Percentiles rank a stretch among this genome's conserved stretches.
These are phyloP conservation scores for Rhingia rostrata DNA, from an alignment of 2,888 invertebrate genomes.

Conservation along the genomic window DNA sequence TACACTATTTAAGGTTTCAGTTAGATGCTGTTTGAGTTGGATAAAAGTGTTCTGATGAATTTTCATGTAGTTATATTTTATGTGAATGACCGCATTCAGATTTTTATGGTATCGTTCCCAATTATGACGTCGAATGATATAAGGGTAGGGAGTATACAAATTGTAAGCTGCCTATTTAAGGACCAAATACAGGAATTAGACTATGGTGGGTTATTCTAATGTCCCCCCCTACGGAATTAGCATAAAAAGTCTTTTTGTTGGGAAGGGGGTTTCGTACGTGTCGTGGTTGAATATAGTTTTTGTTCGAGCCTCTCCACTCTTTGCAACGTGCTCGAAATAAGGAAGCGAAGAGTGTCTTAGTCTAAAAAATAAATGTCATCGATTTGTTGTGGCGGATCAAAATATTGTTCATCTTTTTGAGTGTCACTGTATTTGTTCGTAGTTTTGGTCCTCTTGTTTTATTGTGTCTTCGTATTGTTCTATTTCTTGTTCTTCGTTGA, in stretches of 20 bases:
- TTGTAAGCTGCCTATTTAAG: too few relatives aligned
- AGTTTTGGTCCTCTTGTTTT: slow-evolving; percentile 12
- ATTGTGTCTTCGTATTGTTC: slow-evolving; percentile 7
- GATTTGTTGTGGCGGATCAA: not conserved
- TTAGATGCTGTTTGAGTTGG: slow-evolving; percentile 4
- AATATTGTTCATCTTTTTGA: slow-evolving; percentile 1
- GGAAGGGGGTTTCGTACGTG: not conserved
- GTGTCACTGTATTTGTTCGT: slow-evolving; percentile 16
- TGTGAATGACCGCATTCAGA: not conserved
- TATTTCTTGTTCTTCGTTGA: not conserved
- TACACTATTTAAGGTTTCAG: slow-evolving; percentile 12
- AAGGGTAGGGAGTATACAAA: not conserved
- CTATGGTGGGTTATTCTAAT: too few relatives aligned
- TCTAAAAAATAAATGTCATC: not conserved
- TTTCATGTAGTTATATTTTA: not conserved
- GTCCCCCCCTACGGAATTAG: too few relatives aligned
- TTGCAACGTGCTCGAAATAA: too few relatives aligned
- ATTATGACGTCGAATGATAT: not conserved
- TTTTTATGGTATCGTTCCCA: slow-evolving; percentile 1
- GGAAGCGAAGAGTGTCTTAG: too few relatives aligned
- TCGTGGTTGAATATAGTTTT: not conserved
- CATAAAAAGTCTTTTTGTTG: too few relatives aligned
- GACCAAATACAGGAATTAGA: too few relatives aligned
- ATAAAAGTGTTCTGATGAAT: not conserved
- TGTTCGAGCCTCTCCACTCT: too few relatives aligned